phyloP scores from a whole-genome alignment of 2,113 vertebrate genomes.

The Podarcis raffonei region DNA sequence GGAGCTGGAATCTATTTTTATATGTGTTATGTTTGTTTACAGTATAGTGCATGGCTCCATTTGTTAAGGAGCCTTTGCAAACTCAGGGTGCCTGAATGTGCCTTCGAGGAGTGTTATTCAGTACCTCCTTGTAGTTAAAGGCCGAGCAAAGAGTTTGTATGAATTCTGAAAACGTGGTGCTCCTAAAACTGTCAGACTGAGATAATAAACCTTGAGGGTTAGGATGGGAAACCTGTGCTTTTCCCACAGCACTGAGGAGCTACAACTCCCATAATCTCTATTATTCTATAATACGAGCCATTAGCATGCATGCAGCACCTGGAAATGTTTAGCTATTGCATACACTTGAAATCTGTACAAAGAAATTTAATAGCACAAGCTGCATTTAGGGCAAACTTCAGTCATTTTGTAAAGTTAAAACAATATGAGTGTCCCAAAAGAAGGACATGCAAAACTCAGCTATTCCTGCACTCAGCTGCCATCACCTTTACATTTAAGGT shows the following conservation, averaged over 20 bases:
- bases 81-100: conserved; percentile 44
- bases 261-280: no score
- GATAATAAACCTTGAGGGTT: neutral
- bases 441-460: neutral
- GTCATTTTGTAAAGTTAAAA: neutral
- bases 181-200: neutral
- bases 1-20: conserved; percentile 13
- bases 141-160: neutral
- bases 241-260: no score
- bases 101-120: conserved; percentile 46
- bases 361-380: neutral
- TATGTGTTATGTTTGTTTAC: neutral
- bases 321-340: neutral
- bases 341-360: neutral
- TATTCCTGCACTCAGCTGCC: neutral
- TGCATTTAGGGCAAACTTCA: neutral
- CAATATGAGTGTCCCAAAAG: neutral
- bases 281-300: neutral
- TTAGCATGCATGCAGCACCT: neutral
- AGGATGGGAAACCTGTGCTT: no score
- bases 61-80: conserved; percentile 52
- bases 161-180: neutral
- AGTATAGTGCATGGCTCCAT: conserved; percentile 25
- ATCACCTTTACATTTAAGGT: neutral
- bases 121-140: conserved; percentile 27